Conservation (phyloP, 2,797 vertebrate species). For the Esox lucius region DNA sequence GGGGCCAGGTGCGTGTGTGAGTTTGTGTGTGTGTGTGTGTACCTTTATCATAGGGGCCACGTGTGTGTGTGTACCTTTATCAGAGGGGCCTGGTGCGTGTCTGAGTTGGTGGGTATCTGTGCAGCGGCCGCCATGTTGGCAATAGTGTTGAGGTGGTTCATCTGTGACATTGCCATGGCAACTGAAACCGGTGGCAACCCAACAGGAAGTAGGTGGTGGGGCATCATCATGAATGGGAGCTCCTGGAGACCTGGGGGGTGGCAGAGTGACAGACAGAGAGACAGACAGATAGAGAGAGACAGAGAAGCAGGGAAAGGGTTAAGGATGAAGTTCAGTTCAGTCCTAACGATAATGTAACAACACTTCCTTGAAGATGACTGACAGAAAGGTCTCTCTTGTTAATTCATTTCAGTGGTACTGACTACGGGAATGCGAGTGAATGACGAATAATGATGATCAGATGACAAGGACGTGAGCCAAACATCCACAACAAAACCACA, state of each 20-base stretch:
- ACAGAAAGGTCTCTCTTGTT: no score
- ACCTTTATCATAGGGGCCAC: not conserved
- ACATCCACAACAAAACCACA: no score
- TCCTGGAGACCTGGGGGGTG: constrained; percentile 82
- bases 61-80: not conserved
- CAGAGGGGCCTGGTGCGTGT: not conserved
- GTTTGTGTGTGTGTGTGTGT: no score
- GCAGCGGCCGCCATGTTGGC: constrained; percentile 98
- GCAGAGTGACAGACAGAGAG: constrained; percentile 39
- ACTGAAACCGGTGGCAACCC: constrained; percentile 99
- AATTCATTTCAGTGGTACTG: not conserved
- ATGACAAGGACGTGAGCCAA: no score
- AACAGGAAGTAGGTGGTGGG: constrained; percentile 97
- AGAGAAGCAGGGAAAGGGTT: no score
- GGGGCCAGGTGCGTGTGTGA: no score
- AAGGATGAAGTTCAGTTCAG: no score
- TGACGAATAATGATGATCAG: no score
- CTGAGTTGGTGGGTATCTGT: constrained; percentile 64
- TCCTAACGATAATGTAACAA: no score
- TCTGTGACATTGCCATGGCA: constrained; percentile 99
- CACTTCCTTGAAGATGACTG: no score
- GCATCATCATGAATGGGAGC: constrained; percentile 99
- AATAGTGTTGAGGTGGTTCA: constrained; percentile 99
- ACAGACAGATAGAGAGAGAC: no score
- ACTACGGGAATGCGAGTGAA: no score